Evolutionary conservation across 92 coral and sea anemone genomes (phyloP), one percentile per base, ranked within the genome.

Genomic region (Actinostola sp.): DNA sequence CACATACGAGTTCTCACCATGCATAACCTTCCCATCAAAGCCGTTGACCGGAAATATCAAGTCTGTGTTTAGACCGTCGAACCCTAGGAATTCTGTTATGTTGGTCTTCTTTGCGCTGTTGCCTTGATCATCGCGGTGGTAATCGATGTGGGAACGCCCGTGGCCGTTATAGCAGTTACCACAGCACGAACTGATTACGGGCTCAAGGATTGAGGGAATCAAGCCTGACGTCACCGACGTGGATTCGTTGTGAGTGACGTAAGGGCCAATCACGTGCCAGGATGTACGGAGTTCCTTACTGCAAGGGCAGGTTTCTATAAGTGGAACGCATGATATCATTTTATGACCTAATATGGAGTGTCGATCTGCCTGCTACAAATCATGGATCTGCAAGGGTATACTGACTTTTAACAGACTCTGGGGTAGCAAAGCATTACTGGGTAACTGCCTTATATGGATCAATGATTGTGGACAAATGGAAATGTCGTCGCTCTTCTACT

Each of bases 301-400:
- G 61, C 97, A 92, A 7, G 86, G 88, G 76, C 97, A 92, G 16
- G 97, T 92, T 73, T 86, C 97, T 92, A 61, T n/a, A 38, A 45
- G 53, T 36, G 10, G 20, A 39, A 0, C n/a, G 62, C 29, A 35
- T 7, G 24, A 27, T 68, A 7, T 14, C 7, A 39, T 39, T 39
- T 39, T 14, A 39, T 39, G 14, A 7, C 7, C 45, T 7, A 14
- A 39, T 7, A 7, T 14, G 8, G 45, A 7, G 45, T 39, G 14
- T 7, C 45, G 45, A 7, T 39, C 14, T 7, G 45, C 45, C 45
- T 39, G 45, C 45, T 7, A 14, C 14, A 14, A 39, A 39, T n/a
- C n/a, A n/a, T n/a, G n/a, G n/a, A n/a, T n/a, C n/a, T n/a, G n/a
- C n/a, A n/a, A n/a, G n/a, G n/a, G n/a, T n/a, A n/a, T n/a, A n/a